Conservation (phyloP, 2,797 vertebrate genomes). For the Myioborus miniatus region DNA sequence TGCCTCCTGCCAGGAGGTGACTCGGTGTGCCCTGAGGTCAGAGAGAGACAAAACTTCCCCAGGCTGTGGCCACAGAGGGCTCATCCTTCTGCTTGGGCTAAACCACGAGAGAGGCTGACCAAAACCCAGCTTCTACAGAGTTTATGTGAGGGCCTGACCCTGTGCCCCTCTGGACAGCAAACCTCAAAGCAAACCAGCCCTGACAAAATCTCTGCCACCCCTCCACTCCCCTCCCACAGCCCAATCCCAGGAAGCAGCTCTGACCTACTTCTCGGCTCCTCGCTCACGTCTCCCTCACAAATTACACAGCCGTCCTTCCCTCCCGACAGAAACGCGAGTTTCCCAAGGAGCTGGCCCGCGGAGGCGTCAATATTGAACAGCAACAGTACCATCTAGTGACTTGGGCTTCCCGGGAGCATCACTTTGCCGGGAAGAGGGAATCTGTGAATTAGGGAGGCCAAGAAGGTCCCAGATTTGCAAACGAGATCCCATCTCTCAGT, state of each 20-base stretch:
- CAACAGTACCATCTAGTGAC: slow-evolving; percentile 58
- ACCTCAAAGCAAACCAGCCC: neutral
- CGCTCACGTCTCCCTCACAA: neutral
- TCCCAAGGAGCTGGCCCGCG: neutral
- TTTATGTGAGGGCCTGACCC: neutral
- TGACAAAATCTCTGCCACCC: neutral
- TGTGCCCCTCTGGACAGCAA: neutral
- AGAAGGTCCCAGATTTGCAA: neutral
- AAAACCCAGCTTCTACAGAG: neutral
- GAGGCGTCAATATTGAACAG: neutral
- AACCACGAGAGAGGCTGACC: neutral
- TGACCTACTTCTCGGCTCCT: slow-evolving; percentile 45
- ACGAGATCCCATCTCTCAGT: neutral
- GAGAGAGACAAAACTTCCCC: neutral
- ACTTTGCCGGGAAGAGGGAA: neutral
- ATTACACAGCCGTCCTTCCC: neutral
- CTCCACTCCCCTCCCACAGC: neutral
- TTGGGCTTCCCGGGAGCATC: neutral
- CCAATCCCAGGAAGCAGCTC: neutral
- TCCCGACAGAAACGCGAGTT: neutral
- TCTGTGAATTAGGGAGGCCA: neutral
- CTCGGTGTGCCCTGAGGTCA: neutral
- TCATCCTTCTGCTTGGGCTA: neutral
- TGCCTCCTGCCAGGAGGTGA: neutral
- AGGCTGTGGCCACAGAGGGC: neutral